Conservation (phyloP, 2,797 vertebrate genomes). For the Tragopan temminckii region DNA sequence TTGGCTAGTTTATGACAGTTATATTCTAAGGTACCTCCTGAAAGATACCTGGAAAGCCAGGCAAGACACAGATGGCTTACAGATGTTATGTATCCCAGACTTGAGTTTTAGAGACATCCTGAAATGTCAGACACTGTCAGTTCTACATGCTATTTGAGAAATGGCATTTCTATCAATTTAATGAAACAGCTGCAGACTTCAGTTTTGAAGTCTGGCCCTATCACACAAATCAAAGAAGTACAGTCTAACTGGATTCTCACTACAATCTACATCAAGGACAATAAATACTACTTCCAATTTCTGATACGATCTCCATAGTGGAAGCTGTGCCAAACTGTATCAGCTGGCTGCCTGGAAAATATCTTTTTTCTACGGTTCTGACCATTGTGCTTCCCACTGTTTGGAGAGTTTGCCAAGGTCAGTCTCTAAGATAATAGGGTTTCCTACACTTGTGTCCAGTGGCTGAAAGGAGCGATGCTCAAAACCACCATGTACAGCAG, state of each 20-base stretch:
- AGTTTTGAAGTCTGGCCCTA: slow-evolving; percentile 32
- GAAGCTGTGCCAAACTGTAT: not conserved
- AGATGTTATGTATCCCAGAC: not conserved
- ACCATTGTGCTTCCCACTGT: not conserved
- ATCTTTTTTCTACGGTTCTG: not conserved
- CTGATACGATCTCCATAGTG: not conserved
- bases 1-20: not conserved
- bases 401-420: not conserved
- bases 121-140: not conserved
- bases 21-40: not conserved
- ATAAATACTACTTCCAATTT: not conserved
- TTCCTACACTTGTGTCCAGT: not conserved
- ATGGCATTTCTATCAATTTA: not conserved
- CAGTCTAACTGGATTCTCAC: not conserved
- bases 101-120: slow-evolving; percentile 3
- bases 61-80: not conserved
- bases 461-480: not conserved
- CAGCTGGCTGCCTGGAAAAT: not conserved
- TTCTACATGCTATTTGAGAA: not conserved
- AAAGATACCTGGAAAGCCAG: not conserved
- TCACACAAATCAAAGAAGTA: not conserved
- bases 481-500: fast-evolving
- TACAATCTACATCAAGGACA: not conserved
- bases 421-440: not conserved
- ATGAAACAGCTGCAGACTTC: slow-evolving; percentile 20